Conservation (phyloP, 1,140 invertebrate genomes). For the Caenorhabditis remanei region DNA sequence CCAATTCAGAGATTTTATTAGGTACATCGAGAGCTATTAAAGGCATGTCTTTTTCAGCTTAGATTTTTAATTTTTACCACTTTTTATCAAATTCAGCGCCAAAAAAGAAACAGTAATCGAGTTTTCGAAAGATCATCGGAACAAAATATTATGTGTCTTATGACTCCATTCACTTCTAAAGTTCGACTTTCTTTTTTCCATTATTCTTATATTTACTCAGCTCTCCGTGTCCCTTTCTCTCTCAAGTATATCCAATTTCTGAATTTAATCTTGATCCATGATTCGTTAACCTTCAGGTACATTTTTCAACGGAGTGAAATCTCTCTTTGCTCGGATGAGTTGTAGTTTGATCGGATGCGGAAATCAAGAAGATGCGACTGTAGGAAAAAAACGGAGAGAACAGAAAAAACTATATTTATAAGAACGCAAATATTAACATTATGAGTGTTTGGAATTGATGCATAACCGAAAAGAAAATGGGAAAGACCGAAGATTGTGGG, state of each 20-base stretch:
- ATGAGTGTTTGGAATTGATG: background rate
- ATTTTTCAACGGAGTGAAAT: background rate
- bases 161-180: background rate
- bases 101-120: no score
- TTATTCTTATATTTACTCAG: slow-evolving; percentile 9
- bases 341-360: slow-evolving; percentile 34
- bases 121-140: background rate
- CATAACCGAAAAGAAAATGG: background rate
- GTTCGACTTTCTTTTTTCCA: background rate
- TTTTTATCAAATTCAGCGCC: no score
- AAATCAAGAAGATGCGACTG: background rate
- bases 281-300: background rate
- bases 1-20: no score
- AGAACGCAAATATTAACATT: background rate
- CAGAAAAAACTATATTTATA: slow-evolving; percentile 7
- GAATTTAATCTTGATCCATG: background rate
- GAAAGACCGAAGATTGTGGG: background rate
- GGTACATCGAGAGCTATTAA: no score
- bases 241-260: background rate
- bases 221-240: background rate
- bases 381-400: background rate
- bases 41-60: no score
- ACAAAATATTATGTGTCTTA: background rate
- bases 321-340: background rate
- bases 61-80: no score